Percentiles rank a stretch among this genome's conserved stretches.
Evolutionary conservation across 2,113 vertebrate genomes (phyloP).

Genomic region (Archocentrus centrarchus): DNA sequence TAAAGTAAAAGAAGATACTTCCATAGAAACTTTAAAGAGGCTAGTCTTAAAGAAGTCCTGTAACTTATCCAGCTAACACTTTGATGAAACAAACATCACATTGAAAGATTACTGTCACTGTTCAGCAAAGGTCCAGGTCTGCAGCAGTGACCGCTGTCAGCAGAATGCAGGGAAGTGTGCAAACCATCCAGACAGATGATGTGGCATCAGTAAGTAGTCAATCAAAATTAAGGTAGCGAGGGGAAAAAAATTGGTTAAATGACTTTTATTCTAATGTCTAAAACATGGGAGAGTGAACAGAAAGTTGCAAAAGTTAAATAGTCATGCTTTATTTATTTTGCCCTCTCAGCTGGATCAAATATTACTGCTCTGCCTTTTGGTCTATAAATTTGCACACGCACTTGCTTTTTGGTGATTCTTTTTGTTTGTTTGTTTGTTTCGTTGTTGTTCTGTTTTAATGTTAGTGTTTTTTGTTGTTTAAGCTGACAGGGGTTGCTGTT

Average conservation of each 20-base stretch:
- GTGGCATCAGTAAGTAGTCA: neutral
- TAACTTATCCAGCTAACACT: no score
- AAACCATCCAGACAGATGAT: conserved; percentile 4
- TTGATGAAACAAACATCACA: neutral
- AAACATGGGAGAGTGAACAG: no score
- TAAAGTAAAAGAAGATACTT: no score
- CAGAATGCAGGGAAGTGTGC: neutral
- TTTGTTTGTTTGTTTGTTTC: neutral
- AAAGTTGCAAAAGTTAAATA: neutral
- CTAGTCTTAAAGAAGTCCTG: no score
- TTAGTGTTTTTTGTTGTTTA: neutral
- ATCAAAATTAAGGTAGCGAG: neutral
- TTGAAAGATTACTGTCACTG: neutral
- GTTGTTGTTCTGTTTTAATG: neutral
- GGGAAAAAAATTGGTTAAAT: neutral
- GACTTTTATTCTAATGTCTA: neutral
- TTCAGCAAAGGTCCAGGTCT: neutral
- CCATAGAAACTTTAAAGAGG: no score
- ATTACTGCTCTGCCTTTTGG: neutral
- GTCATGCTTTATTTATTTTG: neutral
- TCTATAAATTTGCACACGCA: neutral
- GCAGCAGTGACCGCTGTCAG: neutral
- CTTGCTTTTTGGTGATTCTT: neutral
- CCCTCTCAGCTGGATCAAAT: neutral
- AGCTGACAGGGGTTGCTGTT: conserved; percentile 24